Evolutionary conservation across 2,797 vertebrate genomes (phyloP).

Genomic region (Neostethus bicornis): DNA sequence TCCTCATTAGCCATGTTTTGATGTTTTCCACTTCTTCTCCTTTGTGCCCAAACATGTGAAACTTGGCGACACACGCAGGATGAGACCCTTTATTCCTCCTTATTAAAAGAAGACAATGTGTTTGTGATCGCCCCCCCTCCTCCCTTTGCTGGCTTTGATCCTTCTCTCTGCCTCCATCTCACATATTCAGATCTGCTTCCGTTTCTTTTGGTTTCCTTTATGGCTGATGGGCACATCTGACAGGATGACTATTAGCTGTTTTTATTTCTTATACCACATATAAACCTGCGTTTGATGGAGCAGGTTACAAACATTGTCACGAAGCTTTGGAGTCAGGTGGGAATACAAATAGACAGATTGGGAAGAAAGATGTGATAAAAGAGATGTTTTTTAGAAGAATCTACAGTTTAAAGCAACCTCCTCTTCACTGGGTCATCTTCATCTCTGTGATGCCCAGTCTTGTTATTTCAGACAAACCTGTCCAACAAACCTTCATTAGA

Average conservation of each 20-base stretch:
- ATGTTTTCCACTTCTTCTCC: slow-evolving; percentile 39
- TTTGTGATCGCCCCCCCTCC: slow-evolving; percentile 70
- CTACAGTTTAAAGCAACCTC: slow-evolving; percentile 53
- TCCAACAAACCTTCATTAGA: slow-evolving; percentile 35
- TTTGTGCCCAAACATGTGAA: slow-evolving; percentile 34
- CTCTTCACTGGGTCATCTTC: slow-evolving; percentile 46
- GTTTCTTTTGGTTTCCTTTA: slow-evolving; percentile 77
- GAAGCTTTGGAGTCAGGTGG: slow-evolving; percentile 51
- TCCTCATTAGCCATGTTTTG: slow-evolving; percentile 70
- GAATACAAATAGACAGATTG: slow-evolving; percentile 67
- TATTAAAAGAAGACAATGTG: slow-evolving; percentile 74
- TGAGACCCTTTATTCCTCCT: slow-evolving; percentile 66
- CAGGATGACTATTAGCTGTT: slow-evolving; percentile 78
- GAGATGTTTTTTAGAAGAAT: slow-evolving; percentile 54
- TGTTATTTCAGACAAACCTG: slow-evolving; percentile 48
- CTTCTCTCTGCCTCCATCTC: slow-evolving; percentile 67
- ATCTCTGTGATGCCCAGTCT: slow-evolving; percentile 51
- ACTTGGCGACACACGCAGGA: slow-evolving; percentile 41
- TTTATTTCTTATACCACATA: slow-evolving; percentile 62
- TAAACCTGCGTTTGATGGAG: slow-evolving; percentile 71
- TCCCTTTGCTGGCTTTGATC: slow-evolving; percentile 74
- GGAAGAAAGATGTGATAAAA: slow-evolving; percentile 53
- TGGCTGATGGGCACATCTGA: slow-evolving; percentile 72
- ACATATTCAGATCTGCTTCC: slow-evolving; percentile 76
- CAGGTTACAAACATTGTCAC: slow-evolving; percentile 73